Evolutionary conservation across 2,888 invertebrate genomes (phyloP).

Genomic region (Rhagophthalmus giganteus): DNA sequence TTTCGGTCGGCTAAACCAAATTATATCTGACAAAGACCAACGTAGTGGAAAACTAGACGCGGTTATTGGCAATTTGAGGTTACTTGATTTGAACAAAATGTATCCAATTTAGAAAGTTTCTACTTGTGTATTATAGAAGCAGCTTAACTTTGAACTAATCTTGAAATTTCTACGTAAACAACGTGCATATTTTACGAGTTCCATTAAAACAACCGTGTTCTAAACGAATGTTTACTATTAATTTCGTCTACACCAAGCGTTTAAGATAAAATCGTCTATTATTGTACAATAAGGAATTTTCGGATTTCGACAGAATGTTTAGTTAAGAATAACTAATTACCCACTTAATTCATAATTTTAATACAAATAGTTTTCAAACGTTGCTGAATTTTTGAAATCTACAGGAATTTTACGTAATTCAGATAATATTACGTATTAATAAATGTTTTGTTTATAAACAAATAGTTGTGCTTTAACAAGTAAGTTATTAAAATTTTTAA

Average conservation of each 20-base stretch:
- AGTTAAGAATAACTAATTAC: not conserved
- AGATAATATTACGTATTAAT: too few relatives aligned
- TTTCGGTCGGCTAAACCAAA: constrained; percentile 25
- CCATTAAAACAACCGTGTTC: constrained; percentile 15
- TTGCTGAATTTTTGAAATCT: too few relatives aligned
- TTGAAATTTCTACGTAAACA: constrained; percentile 7
- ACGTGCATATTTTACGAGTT: constrained; percentile 16
- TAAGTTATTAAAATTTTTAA: too few relatives aligned
- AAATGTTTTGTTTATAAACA: too few relatives aligned
- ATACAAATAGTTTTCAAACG: too few relatives aligned
- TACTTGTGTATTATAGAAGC: not conserved
- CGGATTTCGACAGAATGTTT: too few relatives aligned
- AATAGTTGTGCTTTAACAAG: too few relatives aligned
- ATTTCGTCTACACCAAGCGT: not conserved
- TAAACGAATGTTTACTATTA: not conserved
- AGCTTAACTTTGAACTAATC: constrained; percentile 9
- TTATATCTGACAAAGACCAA: constrained; percentile 28
- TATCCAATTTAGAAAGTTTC: constrained; percentile 26
- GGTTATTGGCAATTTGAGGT: constrained; percentile 36
- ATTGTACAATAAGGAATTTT: too few relatives aligned
- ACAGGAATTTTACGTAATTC: too few relatives aligned
- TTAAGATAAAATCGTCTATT: too few relatives aligned
- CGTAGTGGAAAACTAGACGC: constrained; percentile 34
- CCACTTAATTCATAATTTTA: too few relatives aligned
- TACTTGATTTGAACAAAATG: constrained; percentile 32